phyloP scores from a whole-genome alignment of 2,797 vertebrate species.

The Leptodactylus fallax region DNA sequence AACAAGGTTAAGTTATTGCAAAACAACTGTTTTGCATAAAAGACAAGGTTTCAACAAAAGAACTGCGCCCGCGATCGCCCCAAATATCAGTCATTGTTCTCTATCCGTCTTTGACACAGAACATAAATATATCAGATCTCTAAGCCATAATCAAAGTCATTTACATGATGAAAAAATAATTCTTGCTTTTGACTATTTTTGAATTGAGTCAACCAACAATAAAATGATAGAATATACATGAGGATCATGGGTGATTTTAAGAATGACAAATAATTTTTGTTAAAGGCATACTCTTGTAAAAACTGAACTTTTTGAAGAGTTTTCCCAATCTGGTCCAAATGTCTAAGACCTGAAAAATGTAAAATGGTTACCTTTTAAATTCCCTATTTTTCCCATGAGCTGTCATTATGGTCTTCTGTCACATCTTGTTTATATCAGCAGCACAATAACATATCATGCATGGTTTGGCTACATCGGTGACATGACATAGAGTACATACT shows the following conservation, averaged over 20 bases:
- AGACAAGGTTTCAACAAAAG: slow-evolving; percentile 41
- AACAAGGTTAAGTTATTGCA: slow-evolving; percentile 51
- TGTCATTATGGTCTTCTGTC: too few species aligned
- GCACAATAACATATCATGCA: too few species aligned
- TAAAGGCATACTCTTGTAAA: neutral
- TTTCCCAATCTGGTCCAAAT: too few species aligned
- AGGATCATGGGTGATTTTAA: neutral
- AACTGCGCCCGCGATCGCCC: neutral
- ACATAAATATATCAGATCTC: neutral
- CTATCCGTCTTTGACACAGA: neutral
- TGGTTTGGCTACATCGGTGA: neutral
- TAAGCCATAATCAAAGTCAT: neutral
- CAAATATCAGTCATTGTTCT: slow-evolving; percentile 20
- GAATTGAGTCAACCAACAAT: neutral
- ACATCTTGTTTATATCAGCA: too few species aligned
- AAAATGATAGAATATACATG: neutral
- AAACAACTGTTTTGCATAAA: slow-evolving; percentile 58
- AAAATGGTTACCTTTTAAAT: too few species aligned
- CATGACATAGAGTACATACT: neutral
- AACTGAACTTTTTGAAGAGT: too few species aligned
- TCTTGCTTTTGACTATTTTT: neutral
- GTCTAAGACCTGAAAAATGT: too few species aligned
- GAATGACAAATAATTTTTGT: neutral
- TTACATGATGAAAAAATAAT: neutral
- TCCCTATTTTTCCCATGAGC: too few species aligned